phyloP scores from a whole-genome alignment of 53 echinoderm and acorn worm species.

The Apostichopus leukothele region DNA sequence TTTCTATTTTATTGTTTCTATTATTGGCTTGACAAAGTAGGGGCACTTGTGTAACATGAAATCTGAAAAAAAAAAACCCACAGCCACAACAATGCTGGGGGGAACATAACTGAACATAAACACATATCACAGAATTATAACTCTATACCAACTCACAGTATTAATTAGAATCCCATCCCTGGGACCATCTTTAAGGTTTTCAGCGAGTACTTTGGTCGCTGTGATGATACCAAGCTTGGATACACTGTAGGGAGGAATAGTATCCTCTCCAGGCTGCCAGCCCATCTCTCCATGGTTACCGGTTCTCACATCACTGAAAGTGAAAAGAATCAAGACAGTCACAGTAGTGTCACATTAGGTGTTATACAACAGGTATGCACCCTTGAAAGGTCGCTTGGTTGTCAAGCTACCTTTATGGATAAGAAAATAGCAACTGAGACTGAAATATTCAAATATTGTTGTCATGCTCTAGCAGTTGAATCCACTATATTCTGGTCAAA shows the following conservation, averaged over 20 bases:
- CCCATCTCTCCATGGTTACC: slow-evolving; percentile 59
- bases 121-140: slow-evolving; percentile 22
- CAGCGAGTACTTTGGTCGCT: slow-evolving; percentile 58
- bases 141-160: slow-evolving; percentile 54
- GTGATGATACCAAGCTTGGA: slow-evolving; percentile 71
- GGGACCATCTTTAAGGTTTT: slow-evolving; percentile 52
- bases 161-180: slow-evolving; percentile 73
- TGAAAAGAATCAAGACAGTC: too few species aligned
- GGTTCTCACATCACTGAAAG: slow-evolving; percentile 55
- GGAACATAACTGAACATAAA: background rate
- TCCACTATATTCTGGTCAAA: too few species aligned
- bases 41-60: background rate
- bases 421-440: too few species aligned
- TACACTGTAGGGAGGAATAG: slow-evolving; percentile 48
- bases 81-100: background rate
- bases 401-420: too few species aligned
- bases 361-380: too few species aligned
- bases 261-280: slow-evolving; percentile 55
- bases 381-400: too few species aligned
- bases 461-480: too few species aligned
- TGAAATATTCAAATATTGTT: too few species aligned
- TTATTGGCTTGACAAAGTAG: background rate
- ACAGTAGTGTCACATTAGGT: too few species aligned
- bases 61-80: too few species aligned
- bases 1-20: background rate